These are phyloP conservation scores for Acleris holmiana DNA, from an alignment of 2,888 invertebrate genomes.

Conservation along the genomic window DNA sequence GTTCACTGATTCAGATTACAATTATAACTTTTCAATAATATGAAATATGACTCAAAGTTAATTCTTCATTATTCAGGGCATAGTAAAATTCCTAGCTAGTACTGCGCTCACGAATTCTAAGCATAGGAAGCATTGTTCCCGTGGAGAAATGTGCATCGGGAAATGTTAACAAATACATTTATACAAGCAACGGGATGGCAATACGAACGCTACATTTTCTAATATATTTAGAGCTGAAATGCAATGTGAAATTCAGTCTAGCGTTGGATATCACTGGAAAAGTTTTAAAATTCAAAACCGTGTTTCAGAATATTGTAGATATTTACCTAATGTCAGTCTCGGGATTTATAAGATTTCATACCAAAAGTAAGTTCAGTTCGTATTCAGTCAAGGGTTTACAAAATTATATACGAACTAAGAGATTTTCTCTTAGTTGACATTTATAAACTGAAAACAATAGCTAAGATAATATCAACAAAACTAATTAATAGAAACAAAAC, in stretches of 20 bases:
- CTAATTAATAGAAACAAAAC: too few relatives aligned
- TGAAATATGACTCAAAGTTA: neutral
- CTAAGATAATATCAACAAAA: too few relatives aligned
- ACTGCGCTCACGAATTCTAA: neutral
- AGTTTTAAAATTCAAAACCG: neutral
- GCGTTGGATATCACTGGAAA: neutral
- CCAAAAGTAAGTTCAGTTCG: too few relatives aligned
- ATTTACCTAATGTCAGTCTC: neutral
- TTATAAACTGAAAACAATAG: too few relatives aligned
- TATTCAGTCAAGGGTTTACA: too few relatives aligned
- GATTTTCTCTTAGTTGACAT: too few relatives aligned
- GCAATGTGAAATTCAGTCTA: conserved; percentile 12
- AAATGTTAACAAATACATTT: neutral
- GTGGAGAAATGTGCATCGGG: neutral
- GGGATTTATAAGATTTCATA: neutral
- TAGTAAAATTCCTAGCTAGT: conserved; percentile 4
- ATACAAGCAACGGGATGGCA: conserved; percentile 1
- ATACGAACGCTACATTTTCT: conserved; percentile 5
- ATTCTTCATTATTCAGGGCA: too few relatives aligned
- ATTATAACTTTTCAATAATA: neutral
- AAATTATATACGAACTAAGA: too few relatives aligned
- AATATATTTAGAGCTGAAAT: conserved; percentile 11
- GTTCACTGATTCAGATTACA: too few relatives aligned
- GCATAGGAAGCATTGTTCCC: neutral
- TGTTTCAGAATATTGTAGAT: neutral